Conservation (phyloP, 2,113 vertebrate genomes). For the Oreotrochilus melanogaster region DNA sequence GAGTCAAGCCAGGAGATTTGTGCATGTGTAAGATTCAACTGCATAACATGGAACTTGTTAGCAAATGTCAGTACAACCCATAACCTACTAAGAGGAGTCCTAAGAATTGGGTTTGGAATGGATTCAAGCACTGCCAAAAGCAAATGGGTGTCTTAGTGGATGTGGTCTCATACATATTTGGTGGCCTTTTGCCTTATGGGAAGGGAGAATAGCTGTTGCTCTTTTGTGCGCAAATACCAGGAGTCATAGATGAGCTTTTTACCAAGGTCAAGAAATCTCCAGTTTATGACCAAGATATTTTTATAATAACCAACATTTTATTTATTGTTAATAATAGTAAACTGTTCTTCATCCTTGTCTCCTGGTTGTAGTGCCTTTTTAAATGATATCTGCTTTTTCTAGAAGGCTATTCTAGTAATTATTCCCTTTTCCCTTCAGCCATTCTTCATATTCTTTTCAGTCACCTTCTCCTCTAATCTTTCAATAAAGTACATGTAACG, state of each 20-base stretch:
- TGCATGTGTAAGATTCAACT: neutral
- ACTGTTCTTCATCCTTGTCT: neutral
- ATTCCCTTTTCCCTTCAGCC: neutral
- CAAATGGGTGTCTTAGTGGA: neutral
- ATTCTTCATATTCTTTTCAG: neutral
- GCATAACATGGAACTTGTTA: neutral
- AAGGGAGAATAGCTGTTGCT: neutral
- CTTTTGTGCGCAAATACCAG: neutral
- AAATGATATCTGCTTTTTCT: neutral
- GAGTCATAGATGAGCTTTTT: neutral
- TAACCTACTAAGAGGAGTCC: neutral
- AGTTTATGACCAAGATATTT: neutral
- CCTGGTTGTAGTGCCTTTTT: neutral
- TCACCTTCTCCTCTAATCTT: neutral
- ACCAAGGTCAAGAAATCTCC: neutral
- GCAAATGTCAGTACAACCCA: neutral
- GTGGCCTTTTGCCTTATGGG: neutral
- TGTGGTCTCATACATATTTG: neutral
- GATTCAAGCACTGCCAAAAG: neutral
- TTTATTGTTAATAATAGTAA: neutral
- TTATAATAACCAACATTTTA: neutral
- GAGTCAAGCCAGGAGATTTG: neutral
- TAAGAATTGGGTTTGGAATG: fast-evolving
- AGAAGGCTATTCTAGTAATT: neutral
- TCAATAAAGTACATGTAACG: neutral